Percentiles rank a stretch among this genome's conserved stretches.
Evolutionary conservation across 2,113 vertebrate species (phyloP).

Genomic region (Anas platyrhynchos): DNA sequence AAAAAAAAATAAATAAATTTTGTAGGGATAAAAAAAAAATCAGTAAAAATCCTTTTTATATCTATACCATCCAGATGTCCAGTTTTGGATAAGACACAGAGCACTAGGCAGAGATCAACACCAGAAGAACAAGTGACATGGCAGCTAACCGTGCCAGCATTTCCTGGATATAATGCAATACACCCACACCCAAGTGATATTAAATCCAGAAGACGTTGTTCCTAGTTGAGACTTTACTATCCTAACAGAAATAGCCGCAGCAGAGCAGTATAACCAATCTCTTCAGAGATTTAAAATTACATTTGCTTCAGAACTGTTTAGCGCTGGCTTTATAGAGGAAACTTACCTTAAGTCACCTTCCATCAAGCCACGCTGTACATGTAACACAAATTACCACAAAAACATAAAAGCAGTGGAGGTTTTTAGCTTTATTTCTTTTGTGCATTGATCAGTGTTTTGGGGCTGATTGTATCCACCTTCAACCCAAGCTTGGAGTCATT

Average conservation of each 20-base stretch:
- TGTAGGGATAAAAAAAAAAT: neutral
- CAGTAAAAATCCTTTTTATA: neutral
- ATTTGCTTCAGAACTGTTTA: neutral
- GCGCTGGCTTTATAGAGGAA: neutral
- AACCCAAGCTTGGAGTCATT: neutral
- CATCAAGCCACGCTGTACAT: neutral
- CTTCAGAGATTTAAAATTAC: neutral
- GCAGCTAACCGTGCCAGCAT: neutral
- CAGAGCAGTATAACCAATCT: neutral
- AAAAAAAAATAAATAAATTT: neutral
- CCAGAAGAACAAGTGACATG: neutral
- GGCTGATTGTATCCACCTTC: neutral
- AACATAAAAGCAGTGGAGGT: neutral
- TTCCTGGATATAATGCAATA: neutral
- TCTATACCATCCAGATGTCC: neutral
- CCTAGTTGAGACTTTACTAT: neutral
- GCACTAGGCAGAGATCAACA: neutral
- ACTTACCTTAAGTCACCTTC: neutral
- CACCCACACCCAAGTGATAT: neutral
- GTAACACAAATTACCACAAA: neutral
- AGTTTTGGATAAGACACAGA: neutral
- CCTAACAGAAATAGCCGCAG: neutral
- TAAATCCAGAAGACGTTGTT: neutral
- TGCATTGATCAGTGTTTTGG: neutral
- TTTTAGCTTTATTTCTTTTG: neutral